These are phyloP conservation scores for Pteruthius melanotis DNA, from an alignment of 2,113 vertebrate genomes.

Conservation along the genomic window DNA sequence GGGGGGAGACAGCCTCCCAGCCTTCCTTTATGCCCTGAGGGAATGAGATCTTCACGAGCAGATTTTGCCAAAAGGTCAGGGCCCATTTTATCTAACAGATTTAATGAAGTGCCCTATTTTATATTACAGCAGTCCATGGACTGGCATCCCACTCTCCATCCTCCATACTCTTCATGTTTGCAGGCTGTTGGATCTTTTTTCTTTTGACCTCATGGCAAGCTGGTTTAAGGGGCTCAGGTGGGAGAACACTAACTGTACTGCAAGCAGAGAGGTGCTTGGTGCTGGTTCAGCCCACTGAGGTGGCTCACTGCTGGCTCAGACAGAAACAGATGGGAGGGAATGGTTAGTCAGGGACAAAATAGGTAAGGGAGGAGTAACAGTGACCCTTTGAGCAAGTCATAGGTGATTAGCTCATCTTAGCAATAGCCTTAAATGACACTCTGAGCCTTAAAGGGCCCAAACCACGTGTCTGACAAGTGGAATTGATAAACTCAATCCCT, in stretches of 20 bases:
- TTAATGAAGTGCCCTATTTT: background rate
- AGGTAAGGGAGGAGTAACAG: background rate
- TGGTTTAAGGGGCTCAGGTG: background rate
- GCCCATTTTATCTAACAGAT: background rate
- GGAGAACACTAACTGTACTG: background rate
- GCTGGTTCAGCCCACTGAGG: background rate
- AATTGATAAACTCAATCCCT: background rate
- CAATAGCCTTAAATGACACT: background rate
- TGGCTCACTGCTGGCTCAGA: background rate
- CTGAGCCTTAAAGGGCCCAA: background rate
- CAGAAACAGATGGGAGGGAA: background rate
- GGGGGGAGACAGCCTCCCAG: background rate
- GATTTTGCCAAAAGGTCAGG: background rate
- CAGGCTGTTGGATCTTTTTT: background rate
- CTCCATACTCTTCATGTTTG: fast-evolving
- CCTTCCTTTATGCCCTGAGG: background rate
- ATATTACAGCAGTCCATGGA: background rate
- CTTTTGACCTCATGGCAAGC: background rate
- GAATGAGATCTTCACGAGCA: background rate
- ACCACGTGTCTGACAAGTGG: background rate
- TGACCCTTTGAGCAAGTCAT: background rate
- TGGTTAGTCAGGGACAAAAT: background rate
- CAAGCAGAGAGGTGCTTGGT: background rate
- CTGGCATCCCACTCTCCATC: fast-evolving
- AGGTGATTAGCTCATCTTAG: slow-evolving; percentile 3